Evolutionary conservation across 2,113 vertebrate genomes (phyloP), one percentile per base, ranked within the genome.

Genomic region (Bettongia penicillata): DNA sequence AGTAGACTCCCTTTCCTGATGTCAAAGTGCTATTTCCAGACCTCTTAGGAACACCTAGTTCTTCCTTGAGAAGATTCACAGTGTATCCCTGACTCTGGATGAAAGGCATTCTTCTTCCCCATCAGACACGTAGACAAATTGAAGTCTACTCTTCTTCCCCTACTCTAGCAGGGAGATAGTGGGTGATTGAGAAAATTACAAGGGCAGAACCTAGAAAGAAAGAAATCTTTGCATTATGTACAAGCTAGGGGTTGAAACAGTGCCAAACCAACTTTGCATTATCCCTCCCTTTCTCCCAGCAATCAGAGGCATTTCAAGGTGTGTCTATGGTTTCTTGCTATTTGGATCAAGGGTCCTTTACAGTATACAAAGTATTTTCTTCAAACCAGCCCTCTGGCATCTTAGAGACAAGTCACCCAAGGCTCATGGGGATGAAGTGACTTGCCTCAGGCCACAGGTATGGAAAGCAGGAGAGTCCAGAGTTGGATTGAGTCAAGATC

Each of bases 161-260:
- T 31, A 68, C 28, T 68, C 11, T 68, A 68, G 31, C 14, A 51
- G 50, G 11, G 19, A 91, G 50, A 47, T 26, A 5, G 12, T 16
- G 3, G 90, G 26, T 61, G 51, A 0, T 26, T 3, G 0, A 3
- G 11, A 49, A 49, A 55, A 12, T 6, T 11, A 0, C 0, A 8
- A 26, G 48, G 3, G 51, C 8, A 19, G 23, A 2, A 12, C 10
- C 0, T n/a, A 22, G 49, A 9, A 8, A 89, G 53, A 0, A 16
- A 23, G 61, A 6, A 6, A 6, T 0, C 9, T 5, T 0, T 6
- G 24, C 16, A 16, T 19, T 16, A 43, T 28, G 89, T 53, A 16
- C 31, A 12, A 4, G 0, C 14, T 52, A 3, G 5, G 53, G 2
- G 11, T 47, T 10, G 57, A 43, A 43, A 77, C 0, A 1, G 3